Evolutionary conservation across 2,797 vertebrate genomes (phyloP).

Genomic region (Percopsis omiscomaycus): DNA sequence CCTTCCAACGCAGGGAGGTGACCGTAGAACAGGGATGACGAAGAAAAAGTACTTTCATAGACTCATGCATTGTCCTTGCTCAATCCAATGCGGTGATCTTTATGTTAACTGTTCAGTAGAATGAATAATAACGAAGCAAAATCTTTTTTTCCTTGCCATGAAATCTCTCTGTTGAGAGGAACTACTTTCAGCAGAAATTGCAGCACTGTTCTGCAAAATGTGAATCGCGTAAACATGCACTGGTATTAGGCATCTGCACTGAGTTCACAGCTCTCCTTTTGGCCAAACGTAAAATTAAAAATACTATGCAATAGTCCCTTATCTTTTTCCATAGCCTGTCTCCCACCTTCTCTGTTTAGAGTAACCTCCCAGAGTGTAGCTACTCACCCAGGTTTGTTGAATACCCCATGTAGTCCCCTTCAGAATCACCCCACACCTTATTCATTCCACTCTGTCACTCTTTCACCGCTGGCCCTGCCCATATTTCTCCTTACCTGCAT

Average conservation of each 20-base stretch:
- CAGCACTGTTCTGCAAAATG: too few relatives aligned
- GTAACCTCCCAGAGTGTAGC: neutral
- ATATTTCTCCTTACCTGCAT: constrained; percentile 87
- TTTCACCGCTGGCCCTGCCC: neutral
- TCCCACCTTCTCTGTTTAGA: neutral
- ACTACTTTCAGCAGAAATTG: too few relatives aligned
- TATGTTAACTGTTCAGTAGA: constrained; percentile 17
- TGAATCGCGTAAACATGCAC: too few relatives aligned
- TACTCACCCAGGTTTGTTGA: neutral
- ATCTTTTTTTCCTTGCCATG: too few relatives aligned
- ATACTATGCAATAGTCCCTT: neutral
- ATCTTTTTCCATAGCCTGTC: neutral
- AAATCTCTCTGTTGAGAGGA: too few relatives aligned
- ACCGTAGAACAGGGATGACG: constrained; percentile 28
- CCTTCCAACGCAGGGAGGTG: constrained; percentile 9
- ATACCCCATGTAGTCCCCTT: neutral
- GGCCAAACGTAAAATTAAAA: too few relatives aligned
- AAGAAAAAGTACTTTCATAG: constrained; percentile 8
- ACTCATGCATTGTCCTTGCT: too few relatives aligned
- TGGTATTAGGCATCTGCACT: too few relatives aligned
- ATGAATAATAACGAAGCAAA: neutral
- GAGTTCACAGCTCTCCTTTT: too few relatives aligned
- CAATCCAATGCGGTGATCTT: neutral
- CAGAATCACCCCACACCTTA: neutral
- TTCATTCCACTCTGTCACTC: neutral